These are phyloP conservation scores for Asarcornis scutulata DNA, from an alignment of 2,113 vertebrate genomes.

Conservation along the genomic window DNA sequence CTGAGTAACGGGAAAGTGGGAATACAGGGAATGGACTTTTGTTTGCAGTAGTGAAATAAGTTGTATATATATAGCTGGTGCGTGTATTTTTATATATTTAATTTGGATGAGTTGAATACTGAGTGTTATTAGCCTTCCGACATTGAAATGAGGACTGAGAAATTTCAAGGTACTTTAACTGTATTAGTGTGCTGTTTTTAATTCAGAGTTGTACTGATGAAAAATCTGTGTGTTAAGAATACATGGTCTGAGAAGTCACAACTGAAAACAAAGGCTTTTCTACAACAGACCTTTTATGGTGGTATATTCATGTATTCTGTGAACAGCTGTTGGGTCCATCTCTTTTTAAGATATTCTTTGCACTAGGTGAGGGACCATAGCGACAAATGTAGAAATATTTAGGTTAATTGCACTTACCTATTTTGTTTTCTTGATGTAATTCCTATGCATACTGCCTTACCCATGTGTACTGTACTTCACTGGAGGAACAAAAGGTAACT, in stretches of 20 bases:
- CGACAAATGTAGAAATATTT: neutral
- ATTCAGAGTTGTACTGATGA: neutral
- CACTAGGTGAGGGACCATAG: neutral
- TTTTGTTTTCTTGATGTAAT: slow-evolving; percentile 27
- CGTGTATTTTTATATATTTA: neutral
- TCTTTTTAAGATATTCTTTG: slow-evolving; percentile 29
- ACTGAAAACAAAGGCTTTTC: neutral
- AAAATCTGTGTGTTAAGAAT: neutral
- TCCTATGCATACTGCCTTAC: slow-evolving; percentile 30
- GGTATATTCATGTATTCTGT: slow-evolving; percentile 33
- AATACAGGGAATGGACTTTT: neutral
- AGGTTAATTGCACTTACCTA: slow-evolving; percentile 15
- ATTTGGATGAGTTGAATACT: slow-evolving; percentile 11
- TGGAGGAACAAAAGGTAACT: neutral
- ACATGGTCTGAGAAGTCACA: slow-evolving; percentile 1
- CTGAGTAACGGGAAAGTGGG: neutral
- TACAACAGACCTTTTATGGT: neutral
- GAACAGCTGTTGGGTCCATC: slow-evolving; percentile 16
- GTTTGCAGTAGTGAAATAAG: neutral
- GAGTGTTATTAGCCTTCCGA: neutral
- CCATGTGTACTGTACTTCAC: slow-evolving; percentile 4
- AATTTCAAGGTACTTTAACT: neutral
- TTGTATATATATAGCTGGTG: neutral
- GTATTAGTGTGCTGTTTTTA: neutral
- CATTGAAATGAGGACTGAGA: neutral